Base-by-base conservation (phyloP, 2,797 vertebrate species). In the Prunella strophiata region DNA sequence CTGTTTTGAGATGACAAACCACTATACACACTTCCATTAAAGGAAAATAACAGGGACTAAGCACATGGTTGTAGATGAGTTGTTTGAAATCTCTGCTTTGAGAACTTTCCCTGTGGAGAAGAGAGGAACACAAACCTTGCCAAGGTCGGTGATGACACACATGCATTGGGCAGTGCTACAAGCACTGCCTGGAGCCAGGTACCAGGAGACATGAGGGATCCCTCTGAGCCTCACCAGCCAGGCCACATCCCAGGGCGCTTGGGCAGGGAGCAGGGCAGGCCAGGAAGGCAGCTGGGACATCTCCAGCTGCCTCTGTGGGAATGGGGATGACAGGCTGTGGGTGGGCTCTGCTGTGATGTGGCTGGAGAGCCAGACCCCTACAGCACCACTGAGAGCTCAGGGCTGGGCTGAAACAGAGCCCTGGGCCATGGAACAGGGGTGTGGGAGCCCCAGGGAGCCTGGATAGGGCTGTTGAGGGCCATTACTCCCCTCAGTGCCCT, bases 91-190 rank as follows among this genome's bases (percentile, higher is more conserved):
- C 13, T 61, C 51, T 75, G 3, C 50, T 75, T 65, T 90, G 45
- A 86, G 30, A 57, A 16, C 29, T 40, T 85, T 45, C 14, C 55
- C 32, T 52, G 20, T 45, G 36, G 8, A 83, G 43, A 45, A 34
- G 40, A 20, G 23, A 75, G 30, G 29, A 71, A 48, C 13, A 34
- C 11, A 84, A 45, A 22, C 16, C 16, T 11, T 59, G 8, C 17
- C 13, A 38, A 74, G 11, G 42, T 45, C 16, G 32, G 7, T 59
- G 55, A 36, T 14, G 55, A 5, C n/a, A 51, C 6, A 3, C 0
- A 0, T 16, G 2, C 7, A 4, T 25, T 34, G 26, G 10, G 34
- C 54, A 63, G 34, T 42, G 26, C 27, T 8, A 1, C 0, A 0
- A 48, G 32, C 5, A 5, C 22, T 74, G 51, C 30, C 48, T 62